A percentile compares a stretch with the other conserved stretches of the same genome.
Evolutionary conservation across 2,888 invertebrate genomes (phyloP).

Genomic region (Parthenolecanium corni): DNA sequence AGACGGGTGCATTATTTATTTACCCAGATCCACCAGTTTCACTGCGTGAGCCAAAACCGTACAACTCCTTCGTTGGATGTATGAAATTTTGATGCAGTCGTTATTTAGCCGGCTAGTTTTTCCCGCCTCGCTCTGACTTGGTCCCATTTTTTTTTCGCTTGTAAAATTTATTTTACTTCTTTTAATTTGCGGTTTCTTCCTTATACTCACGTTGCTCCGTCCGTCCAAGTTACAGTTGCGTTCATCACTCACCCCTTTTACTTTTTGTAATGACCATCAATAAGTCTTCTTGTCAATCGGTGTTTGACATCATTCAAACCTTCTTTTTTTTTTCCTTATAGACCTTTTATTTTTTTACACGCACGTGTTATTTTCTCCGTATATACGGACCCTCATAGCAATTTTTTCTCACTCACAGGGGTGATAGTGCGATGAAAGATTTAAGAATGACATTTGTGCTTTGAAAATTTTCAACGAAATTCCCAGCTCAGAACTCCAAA

Average conservation of each 20-base stretch:
- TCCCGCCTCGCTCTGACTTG: neutral
- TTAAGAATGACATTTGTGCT: too few species aligned
- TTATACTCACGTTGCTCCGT: neutral
- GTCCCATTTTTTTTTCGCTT: neutral
- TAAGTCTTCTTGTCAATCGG: neutral
- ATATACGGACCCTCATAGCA: too few species aligned
- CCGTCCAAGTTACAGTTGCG: neutral
- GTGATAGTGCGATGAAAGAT: too few species aligned
- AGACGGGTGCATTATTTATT: conserved; percentile 27
- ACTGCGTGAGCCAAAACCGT: too few species aligned
- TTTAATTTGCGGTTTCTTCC: conserved; percentile 23
- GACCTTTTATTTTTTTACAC: neutral
- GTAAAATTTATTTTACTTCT: conserved; percentile 16
- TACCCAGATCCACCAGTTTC: conserved; percentile 14
- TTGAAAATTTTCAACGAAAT: too few species aligned
- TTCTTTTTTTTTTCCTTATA: neutral
- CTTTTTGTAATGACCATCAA: neutral
- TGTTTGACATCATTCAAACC: conserved; percentile 2
- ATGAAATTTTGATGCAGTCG: conserved; percentile 9
- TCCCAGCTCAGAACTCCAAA: too few species aligned
- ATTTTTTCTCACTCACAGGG: too few species aligned
- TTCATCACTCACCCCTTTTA: too few species aligned
- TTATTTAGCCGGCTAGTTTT: neutral
- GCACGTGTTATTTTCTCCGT: too few species aligned
- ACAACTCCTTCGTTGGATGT: too few species aligned